These are phyloP conservation scores for Frieseomelitta varia DNA, from an alignment of 1,140 invertebrate genomes.

Conservation along the genomic window DNA sequence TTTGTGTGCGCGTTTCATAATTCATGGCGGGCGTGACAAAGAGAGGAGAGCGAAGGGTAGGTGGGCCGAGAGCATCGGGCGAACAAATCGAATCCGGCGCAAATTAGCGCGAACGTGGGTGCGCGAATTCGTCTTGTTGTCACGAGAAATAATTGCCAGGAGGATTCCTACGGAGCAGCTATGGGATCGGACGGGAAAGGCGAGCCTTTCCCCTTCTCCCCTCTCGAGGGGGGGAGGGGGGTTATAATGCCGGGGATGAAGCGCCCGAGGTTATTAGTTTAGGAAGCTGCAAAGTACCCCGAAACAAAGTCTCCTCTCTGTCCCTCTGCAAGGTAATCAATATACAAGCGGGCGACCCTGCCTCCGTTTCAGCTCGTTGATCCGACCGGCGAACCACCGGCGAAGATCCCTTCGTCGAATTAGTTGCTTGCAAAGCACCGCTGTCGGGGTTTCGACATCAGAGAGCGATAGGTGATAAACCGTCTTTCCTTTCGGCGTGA, in stretches of 20 bases:
- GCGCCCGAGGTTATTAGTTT: slow-evolving; percentile 77
- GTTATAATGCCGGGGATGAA: slow-evolving; percentile 67
- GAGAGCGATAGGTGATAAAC: slow-evolving; percentile 47
- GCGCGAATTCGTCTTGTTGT: slow-evolving; percentile 65
- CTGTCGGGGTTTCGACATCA: slow-evolving; percentile 13
- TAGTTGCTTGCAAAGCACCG: slow-evolving; percentile 53
- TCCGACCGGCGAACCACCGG: slow-evolving; percentile 30
- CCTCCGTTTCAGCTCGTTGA: slow-evolving; percentile 65
- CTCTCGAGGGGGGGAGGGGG: too few species aligned
- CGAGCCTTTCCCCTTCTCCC: slow-evolving; percentile 41
- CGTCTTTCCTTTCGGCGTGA: slow-evolving; percentile 9
- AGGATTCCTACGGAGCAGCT: slow-evolving; percentile 48
- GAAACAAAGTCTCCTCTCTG: slow-evolving; percentile 69
- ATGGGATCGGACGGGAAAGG: slow-evolving; percentile 30
- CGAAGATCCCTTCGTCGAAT: slow-evolving; percentile 48
- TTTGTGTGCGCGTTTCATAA: slow-evolving; percentile 34
- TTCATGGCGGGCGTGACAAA: slow-evolving; percentile 19
- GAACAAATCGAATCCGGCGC: slow-evolving; percentile 66
- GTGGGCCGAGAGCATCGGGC: slow-evolving; percentile 7
- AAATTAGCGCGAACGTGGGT: slow-evolving; percentile 69
- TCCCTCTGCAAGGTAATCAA: slow-evolving; percentile 75
- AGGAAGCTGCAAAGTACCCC: slow-evolving; percentile 77
- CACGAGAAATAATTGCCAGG: slow-evolving; percentile 62
- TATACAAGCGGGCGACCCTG: slow-evolving; percentile 71
- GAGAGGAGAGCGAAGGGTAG: not conserved